Conservation (phyloP, 2,888 invertebrate species). For the Seira sanloemensis region DNA sequence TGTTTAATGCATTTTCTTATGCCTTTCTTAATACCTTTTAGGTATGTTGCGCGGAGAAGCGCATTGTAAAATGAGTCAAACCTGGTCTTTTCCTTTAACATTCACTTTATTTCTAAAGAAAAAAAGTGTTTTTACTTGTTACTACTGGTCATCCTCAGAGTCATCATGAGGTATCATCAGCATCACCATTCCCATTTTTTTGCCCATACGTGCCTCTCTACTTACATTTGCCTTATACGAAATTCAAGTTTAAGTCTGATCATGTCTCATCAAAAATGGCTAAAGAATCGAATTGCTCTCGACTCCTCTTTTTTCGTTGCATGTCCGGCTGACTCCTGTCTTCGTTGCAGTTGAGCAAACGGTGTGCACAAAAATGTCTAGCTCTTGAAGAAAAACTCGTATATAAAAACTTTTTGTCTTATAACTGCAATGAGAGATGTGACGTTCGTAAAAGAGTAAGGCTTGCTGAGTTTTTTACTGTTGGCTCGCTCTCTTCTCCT, state of each 20-base stretch:
- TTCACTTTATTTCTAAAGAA: conserved; percentile 4
- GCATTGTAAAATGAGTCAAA: not conserved
- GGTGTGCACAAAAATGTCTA: not conserved
- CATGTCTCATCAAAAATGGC: not conserved
- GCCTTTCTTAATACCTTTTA: conserved; percentile 10
- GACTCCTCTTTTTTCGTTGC: not conserved
- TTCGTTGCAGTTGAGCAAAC: not conserved
- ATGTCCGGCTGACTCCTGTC: conserved; percentile 31
- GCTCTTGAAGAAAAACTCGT: not conserved
- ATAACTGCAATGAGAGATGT: conserved; percentile 7
- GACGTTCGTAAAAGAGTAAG: too few species aligned
- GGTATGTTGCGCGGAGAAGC: not conserved
- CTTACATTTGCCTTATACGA: conserved; percentile 18
- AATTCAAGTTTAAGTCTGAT: conserved; percentile 23
- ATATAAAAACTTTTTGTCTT: not conserved
- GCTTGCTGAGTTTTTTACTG: conserved; percentile 20
- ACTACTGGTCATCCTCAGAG: conserved; percentile 10
- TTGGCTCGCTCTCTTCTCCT: conserved; percentile 17
- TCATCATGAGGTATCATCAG: conserved; percentile 22
- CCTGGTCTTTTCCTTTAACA: conserved; percentile 12
- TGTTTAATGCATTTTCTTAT: conserved; percentile 16
- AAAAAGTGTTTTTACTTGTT: not conserved
- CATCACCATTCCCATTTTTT: conserved; percentile 15
- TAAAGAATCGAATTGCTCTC: not conserved
- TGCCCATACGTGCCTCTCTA: conserved; percentile 24